Conservation (phyloP, 2,113 vertebrate genomes). For the Clarias magur region DNA sequence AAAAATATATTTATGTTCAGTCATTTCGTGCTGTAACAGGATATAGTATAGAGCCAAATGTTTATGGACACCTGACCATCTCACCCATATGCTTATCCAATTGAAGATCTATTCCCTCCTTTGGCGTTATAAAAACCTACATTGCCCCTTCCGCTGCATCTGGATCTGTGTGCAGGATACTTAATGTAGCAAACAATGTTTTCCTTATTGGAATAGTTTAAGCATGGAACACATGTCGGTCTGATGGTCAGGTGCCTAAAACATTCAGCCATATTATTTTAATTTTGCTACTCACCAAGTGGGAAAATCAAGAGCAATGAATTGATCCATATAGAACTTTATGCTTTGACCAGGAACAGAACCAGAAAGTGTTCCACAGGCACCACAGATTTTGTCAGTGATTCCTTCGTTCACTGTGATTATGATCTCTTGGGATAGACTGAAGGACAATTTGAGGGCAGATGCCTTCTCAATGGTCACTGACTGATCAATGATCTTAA, state of each 20-base stretch:
- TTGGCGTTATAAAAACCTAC: not conserved
- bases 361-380: slow-evolving; percentile 56
- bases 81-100: not conserved
- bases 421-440: slow-evolving; percentile 39
- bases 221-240: not conserved
- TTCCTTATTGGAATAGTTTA: not conserved
- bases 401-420: slow-evolving; percentile 41
- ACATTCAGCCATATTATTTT: not conserved
- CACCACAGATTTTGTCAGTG: slow-evolving; percentile 51
- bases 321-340: slow-evolving; percentile 43
- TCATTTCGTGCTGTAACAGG: not conserved
- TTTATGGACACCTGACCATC: not conserved
- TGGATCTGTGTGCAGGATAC: not conserved
- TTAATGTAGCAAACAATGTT: not conserved
- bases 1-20: not conserved
- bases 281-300: slow-evolving; percentile 42
- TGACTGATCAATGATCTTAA: slow-evolving; percentile 46
- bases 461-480: slow-evolving; percentile 54
- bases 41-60: not conserved
- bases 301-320: slow-evolving; percentile 48
- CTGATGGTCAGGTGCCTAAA: not conserved
- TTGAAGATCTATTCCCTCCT: not conserved
- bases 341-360: slow-evolving; percentile 30
- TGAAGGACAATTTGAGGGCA: slow-evolving; percentile 57
- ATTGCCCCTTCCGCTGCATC: not conserved